Percentiles rank a stretch among this genome's conserved stretches.
Conservation (phyloP, 1,140 invertebrate species). For the Cataglyphis hispanica region DNA sequence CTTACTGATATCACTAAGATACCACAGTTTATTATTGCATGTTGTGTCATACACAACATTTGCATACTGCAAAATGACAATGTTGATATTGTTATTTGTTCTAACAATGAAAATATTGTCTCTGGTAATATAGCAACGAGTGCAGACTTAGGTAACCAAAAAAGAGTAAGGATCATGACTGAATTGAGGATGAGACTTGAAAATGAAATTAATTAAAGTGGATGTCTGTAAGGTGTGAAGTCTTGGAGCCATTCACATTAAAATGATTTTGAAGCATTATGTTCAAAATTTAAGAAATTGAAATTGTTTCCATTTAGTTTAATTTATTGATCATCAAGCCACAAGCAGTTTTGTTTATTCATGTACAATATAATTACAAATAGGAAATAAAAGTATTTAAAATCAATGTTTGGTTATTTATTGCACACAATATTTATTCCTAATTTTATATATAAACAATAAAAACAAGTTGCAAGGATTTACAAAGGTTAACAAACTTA, state of each 20-base stretch:
- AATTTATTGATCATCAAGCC: neutral
- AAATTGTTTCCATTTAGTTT: too few species aligned
- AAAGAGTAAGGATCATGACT: neutral
- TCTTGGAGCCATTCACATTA: too few species aligned
- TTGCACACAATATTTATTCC: neutral
- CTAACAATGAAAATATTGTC: neutral
- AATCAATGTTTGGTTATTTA: neutral
- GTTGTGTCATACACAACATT: constrained; percentile 5
- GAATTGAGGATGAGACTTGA: neutral
- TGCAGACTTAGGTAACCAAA: neutral
- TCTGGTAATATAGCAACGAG: neutral
- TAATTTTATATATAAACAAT: neutral
- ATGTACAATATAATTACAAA: neutral
- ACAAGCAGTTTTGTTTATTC: neutral
- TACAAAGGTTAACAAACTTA: too few species aligned
- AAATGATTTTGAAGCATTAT: too few species aligned
- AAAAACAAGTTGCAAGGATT: neutral
- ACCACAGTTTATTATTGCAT: constrained; percentile 10
- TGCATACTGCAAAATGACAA: constrained; percentile 9
- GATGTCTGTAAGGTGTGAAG: too few species aligned
- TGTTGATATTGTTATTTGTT: neutral
- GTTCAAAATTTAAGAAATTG: too few species aligned
- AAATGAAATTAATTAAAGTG: constrained; percentile 8
- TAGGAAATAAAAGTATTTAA: neutral
- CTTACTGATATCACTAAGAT: constrained; percentile 14